Percentiles rank a stretch among this genome's conserved stretches.
phyloP scores from a whole-genome alignment of 2,113 vertebrate genomes.

The Percina caprodes region DNA sequence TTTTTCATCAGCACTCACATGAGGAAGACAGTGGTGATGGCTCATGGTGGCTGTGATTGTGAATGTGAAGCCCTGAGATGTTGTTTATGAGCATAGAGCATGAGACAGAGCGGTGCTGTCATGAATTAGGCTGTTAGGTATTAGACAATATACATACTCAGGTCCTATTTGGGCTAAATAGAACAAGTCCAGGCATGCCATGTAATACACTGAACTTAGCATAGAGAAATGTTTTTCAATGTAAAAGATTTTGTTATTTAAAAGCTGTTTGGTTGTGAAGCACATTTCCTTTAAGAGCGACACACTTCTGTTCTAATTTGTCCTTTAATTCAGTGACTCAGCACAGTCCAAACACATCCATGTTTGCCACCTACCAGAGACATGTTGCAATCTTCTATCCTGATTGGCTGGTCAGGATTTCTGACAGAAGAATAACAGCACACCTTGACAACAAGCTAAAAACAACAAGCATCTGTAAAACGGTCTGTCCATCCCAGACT shows the following conservation, averaged over 20 bases:
- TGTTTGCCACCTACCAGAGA: neutral
- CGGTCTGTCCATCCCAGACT: slow-evolving; percentile 36
- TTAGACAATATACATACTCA: neutral
- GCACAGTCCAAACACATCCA: slow-evolving; percentile 18
- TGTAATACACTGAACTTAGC: neutral
- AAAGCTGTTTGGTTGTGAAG: neutral
- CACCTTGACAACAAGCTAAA: neutral
- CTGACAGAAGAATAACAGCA: slow-evolving; percentile 64
- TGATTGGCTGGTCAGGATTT: slow-evolving; percentile 84
- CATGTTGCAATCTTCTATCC: slow-evolving; percentile 71
- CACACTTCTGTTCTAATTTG: neutral
- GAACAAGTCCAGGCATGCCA: neutral
- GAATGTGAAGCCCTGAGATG: slow-evolving; percentile 78
- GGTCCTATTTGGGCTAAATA: neutral
- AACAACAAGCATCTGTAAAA: neutral
- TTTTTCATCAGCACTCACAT: slow-evolving; percentile 48
- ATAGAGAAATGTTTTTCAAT: neutral
- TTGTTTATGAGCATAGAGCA: slow-evolving; percentile 55
- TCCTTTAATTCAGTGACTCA: slow-evolving; percentile 46
- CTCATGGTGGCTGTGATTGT: slow-evolving; percentile 40
- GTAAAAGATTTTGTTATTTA: neutral
- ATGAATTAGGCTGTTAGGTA: slow-evolving; percentile 15
- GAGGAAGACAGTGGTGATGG: slow-evolving; percentile 49
- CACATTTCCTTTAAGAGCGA: neutral
- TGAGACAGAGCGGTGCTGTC: slow-evolving; percentile 29